Evolutionary conservation across 2,113 vertebrate genomes (phyloP).

Genomic region (Triplophysa dalaica): DNA sequence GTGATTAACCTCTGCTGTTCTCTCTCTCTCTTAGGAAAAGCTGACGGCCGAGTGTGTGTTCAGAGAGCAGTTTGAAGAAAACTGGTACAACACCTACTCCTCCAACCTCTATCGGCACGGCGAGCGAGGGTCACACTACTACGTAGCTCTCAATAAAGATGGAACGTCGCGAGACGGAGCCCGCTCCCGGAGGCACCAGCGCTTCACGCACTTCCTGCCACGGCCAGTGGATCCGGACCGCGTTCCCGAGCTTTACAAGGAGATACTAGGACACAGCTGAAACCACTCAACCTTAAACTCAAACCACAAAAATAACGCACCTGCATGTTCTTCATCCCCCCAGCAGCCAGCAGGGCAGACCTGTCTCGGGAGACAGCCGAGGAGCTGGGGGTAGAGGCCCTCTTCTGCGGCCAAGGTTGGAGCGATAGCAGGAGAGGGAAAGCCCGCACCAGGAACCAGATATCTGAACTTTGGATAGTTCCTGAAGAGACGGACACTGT

Average conservation of each 20-base stretch:
- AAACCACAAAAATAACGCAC: constrained; percentile 17
- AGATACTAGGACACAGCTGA: constrained; percentile 97
- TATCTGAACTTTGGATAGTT: constrained; percentile 13
- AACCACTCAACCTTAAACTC: constrained; percentile 16
- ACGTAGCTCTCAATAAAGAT: constrained; percentile 96
- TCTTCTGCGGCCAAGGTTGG: constrained; percentile 7
- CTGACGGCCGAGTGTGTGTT: constrained; percentile 94
- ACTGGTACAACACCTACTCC: constrained; percentile 99
- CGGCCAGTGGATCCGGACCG: constrained; percentile 96
- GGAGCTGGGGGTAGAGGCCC: constrained; percentile 5
- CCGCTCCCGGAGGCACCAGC: constrained; percentile 95
- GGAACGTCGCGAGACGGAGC: constrained; percentile 90
- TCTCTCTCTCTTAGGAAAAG: constrained; percentile 80
- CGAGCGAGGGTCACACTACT: constrained; percentile 91
- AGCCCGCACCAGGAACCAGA: constrained; percentile 15
- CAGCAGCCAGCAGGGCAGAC: constrained; percentile 13
- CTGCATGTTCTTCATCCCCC: constrained; percentile 31
- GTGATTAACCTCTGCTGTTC: constrained; percentile 7
- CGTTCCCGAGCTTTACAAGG: constrained; percentile 97
- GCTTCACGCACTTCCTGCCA: constrained; percentile 98
- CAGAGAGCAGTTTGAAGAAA: constrained; percentile 98
- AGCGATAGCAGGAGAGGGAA: constrained; percentile 28
- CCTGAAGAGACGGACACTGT: constrained; percentile 28
- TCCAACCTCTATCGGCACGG: constrained; percentile 97
- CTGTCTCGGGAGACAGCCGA: background rate